Percentiles rank a stretch among this genome's conserved stretches.
Conservation (phyloP, 2,113 vertebrate species). For the Leptosomus discolor region DNA sequence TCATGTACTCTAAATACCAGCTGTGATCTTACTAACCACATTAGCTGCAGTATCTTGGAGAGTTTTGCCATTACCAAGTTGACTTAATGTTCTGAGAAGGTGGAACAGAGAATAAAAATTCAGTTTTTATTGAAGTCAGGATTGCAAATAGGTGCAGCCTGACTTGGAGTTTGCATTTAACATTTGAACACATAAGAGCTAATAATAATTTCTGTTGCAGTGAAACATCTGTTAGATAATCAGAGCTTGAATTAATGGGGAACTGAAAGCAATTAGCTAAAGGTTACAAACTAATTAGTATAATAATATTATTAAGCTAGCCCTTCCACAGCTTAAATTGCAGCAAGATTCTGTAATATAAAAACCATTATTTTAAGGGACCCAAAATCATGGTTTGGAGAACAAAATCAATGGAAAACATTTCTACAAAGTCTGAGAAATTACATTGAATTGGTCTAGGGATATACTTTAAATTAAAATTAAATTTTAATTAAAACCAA, state of each 20-base stretch:
- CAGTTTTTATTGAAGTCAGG: neutral
- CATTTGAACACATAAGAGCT: conserved; percentile 12
- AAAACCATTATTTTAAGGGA: neutral
- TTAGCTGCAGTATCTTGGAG: neutral
- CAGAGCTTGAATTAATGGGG: conserved; percentile 44
- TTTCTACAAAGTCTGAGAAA: neutral
- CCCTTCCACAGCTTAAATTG: neutral
- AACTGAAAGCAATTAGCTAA: conserved; percentile 57
- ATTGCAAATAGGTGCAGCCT: neutral
- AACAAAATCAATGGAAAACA: neutral
- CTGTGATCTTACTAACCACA: neutral
- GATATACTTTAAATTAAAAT: neutral
- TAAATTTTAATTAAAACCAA: neutral
- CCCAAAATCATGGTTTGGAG: neutral
- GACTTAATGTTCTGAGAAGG: neutral
- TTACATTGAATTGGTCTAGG: neutral
- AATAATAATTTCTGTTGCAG: conserved; percentile 33
- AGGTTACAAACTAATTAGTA: conserved; percentile 58
- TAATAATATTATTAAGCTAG: conserved; percentile 48
- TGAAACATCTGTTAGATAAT: conserved; percentile 52
- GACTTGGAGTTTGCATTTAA: conserved; percentile 2
- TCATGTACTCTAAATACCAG: neutral
- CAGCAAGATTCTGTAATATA: neutral
- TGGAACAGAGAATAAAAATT: neutral
- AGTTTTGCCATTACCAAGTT: neutral